Base-by-base conservation (phyloP, 2,113 vertebrate genomes). In the Erinaceus europaeus region DNA sequence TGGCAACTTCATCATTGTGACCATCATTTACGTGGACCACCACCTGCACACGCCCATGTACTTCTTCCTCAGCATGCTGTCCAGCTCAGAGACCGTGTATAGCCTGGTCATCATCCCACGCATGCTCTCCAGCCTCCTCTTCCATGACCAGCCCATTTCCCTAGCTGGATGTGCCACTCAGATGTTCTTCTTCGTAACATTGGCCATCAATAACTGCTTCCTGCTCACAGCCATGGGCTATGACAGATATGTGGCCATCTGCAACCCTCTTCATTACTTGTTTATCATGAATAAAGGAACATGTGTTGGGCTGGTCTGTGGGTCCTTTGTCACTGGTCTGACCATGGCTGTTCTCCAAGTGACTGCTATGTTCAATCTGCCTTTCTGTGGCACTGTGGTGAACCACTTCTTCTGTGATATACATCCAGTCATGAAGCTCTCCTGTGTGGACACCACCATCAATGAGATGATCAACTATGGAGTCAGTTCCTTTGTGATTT, bases 371-470 rank as follows among this genome's bases (percentile, higher is more conserved):
- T 94, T 93, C 25, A 68, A 4, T 2, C 52, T 95, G 55, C 50
- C 71, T 5, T 94, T 95, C 48, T 94, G 88, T 77, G 91, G 32
- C 57, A 20, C 17, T 1, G 38, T 91, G 59, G 75, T 84, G 15
- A 78, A 61, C 0, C 87, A 86, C 50, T 95, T 94, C 71, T 95
- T 94, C 79, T 91, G 85, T 89, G 93, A 91, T 15, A 81, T 93
- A 42, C 72, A 81, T 17, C 57, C 84, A 61, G 59, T 93, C 27
- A 75, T 91, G 84, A 93, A 92, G 59, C 79, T 90, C 25, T 85
- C 62, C 25, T 92, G 86, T 44, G 48, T 61, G 78, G 92, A 92
- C 44, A 91, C 34, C 5, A 88, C 74, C 50, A 1, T 92, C n/a
- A 92, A 77, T 72, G 90, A 96, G 38, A 64, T 90, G 9, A 88